Evolutionary conservation across 2,888 invertebrate genomes (phyloP), one percentile per base, ranked within the genome.

Genomic region (Deilephila porcellus): DNA sequence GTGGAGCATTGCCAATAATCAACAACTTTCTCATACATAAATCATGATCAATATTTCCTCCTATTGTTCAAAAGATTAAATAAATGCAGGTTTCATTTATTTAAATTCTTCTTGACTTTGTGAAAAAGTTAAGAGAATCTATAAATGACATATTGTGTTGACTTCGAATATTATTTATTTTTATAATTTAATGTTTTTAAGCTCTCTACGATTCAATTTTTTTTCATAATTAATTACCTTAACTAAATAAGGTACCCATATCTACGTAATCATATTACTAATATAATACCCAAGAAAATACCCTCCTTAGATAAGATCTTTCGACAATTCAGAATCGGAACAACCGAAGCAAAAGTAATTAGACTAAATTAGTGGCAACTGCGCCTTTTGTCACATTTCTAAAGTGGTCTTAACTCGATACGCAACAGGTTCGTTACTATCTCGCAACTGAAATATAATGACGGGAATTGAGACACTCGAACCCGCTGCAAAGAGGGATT

Each of bases 401-500:
- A 53, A 67, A 67, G 67, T 67, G 67, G 67, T 67, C 67, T 67
- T 67, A 67, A 52, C 52, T 67, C 14, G 67, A 45, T 67, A 67
- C 19, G 60, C 71, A 37, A 60, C 71, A 37, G 34, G 45, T 32
- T 75, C 62, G 37, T 74, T 75, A 71, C 67, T 80, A 81, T 77
- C 77, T 79, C 74, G 75, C 80, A 84, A 83, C 81, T 73, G 29
- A 70, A 82, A 80, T 81, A 82, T 83, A 85, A 85, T 82, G 77
- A 80, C 78, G 76, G 71, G 76, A 81, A 83, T 82, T 79, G 82
- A 81, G 82, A 82, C 80, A 81, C 83, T 85, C 79, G 81, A 85
- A 85, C 84, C 82, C 82, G 83, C 82, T 80, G 81, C 82, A 79
- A 81, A 83, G 81, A 77, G 79, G 83, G 85, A 87, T 87, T 86